These are phyloP conservation scores for Bufotes viridis DNA, from an alignment of 2,797 vertebrate genomes.

Conservation along the genomic window DNA sequence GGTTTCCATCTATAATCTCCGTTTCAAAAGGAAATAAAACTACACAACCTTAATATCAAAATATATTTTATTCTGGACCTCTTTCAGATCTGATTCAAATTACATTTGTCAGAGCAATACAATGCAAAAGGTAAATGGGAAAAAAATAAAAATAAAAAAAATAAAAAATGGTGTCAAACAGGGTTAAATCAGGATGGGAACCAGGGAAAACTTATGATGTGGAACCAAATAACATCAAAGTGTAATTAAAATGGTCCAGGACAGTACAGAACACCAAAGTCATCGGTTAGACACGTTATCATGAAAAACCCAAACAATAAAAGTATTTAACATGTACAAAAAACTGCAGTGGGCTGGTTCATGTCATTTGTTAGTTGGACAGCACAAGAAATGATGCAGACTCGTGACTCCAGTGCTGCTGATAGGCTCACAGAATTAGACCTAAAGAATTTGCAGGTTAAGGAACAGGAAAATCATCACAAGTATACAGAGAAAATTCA, in stretches of 20 bases:
- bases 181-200: conserved; percentile 74
- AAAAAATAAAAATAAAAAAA: conserved; percentile 75
- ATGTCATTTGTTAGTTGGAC: conserved; percentile 82
- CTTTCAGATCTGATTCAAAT: conserved; percentile 96
- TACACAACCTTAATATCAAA: conserved; percentile 91
- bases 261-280: conserved; percentile 86
- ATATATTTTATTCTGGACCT: conserved; percentile 99
- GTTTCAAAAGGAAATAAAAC: neutral
- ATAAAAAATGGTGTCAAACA: conserved; percentile 76
- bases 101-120: conserved; percentile 98
- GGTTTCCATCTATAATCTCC: neutral
- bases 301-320: conserved; percentile 92
- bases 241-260: conserved; percentile 90
- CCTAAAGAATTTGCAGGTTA: conserved; percentile 80
- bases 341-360: conserved; percentile 86
- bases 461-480: conserved; percentile 72
- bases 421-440: conserved; percentile 88
- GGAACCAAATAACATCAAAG: conserved; percentile 84
- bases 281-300: conserved; percentile 86
- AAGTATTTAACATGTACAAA: conserved; percentile 93
- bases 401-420: conserved; percentile 89
- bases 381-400: conserved; percentile 84
- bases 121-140: conserved; percentile 89
- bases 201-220: conserved; percentile 82
- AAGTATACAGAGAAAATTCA: conserved; percentile 75